Percentiles rank a stretch among this genome's conserved stretches.
phyloP scores from a whole-genome alignment of 2,888 invertebrate species.

The Platycheirus albimanus region DNA sequence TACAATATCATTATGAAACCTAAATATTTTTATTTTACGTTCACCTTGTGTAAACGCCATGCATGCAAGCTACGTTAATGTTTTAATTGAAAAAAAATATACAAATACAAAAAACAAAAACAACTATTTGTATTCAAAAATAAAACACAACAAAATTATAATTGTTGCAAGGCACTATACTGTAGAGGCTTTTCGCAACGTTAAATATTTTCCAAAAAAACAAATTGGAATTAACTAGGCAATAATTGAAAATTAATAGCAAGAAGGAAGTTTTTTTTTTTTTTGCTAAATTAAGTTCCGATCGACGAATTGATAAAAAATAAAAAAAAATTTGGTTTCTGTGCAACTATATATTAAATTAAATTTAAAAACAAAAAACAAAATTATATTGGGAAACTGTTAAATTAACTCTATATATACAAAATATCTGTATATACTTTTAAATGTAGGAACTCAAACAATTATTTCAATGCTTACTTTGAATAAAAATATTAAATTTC shows the following conservation, averaged over 20 bases:
- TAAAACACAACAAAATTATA: too few relatives aligned
- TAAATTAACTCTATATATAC: constrained; percentile 54
- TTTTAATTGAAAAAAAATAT: constrained; percentile 10
- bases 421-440: constrained; percentile 14
- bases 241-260: constrained; percentile 25
- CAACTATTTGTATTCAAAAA: constrained; percentile 13
- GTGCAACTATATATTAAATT: constrained; percentile 49
- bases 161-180: constrained; percentile 60
- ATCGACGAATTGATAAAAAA: constrained; percentile 3
- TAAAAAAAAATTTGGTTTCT: constrained; percentile 32
- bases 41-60: constrained; percentile 29
- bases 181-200: constrained; percentile 48
- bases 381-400: constrained; percentile 20
- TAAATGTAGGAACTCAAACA: constrained; percentile 32
- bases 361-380: constrained; percentile 12
- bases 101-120: constrained; percentile 22
- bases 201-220: constrained; percentile 7
- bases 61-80: constrained; percentile 55
- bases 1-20: constrained; percentile 18
- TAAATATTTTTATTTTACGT: constrained; percentile 37
- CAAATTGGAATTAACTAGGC: constrained; percentile 47
- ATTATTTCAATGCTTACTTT: constrained; percentile 43
- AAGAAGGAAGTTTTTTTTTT: constrained; percentile 1
- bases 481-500: not conserved
- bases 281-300: not conserved